Conservation (phyloP, 2,797 vertebrate genomes). For the Rhinoraja longicauda region DNA sequence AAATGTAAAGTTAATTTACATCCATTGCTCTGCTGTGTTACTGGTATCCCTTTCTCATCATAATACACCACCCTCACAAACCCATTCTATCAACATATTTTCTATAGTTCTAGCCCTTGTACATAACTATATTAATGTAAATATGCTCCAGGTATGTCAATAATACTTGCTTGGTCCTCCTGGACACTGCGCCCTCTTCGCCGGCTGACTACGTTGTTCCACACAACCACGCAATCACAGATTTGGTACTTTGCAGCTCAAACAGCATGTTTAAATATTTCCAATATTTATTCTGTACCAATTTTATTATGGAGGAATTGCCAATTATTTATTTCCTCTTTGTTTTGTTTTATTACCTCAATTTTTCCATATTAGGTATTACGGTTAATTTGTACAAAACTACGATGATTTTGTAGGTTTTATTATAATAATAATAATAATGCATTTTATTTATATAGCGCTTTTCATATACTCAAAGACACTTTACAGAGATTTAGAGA, state of each 20-base stretch:
- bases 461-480: too few species aligned
- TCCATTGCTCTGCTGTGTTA: background rate
- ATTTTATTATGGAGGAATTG: background rate
- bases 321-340: background rate
- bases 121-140: background rate
- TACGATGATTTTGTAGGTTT: too few species aligned
- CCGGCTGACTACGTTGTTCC: background rate
- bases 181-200: background rate
- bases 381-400: too few species aligned
- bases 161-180: background rate
- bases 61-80: background rate
- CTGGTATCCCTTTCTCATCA: background rate
- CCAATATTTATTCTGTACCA: background rate
- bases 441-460: too few species aligned
- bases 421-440: too few species aligned
- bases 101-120: background rate
- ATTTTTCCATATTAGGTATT: background rate
- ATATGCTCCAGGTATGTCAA: background rate
- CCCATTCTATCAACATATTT: background rate
- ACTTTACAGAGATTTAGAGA: too few species aligned
- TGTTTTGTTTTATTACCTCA: background rate
- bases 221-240: background rate
- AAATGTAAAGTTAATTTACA: background rate
- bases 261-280: background rate
- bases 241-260: background rate